Conservation (phyloP, 2,888 invertebrate genomes). For the Resseliella maxima region DNA sequence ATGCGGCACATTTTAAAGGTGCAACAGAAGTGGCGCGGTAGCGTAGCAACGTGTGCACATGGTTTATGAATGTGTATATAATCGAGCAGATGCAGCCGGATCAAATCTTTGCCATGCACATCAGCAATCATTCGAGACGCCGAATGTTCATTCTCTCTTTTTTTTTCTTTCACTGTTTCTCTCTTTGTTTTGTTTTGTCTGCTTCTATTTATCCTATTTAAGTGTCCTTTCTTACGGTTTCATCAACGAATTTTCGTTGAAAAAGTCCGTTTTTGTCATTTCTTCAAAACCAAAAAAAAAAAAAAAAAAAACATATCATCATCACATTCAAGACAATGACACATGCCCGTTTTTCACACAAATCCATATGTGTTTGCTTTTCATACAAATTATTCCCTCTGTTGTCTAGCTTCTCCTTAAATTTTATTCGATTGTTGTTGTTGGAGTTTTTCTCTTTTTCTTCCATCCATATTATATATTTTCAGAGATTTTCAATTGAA, state of each 20-base stretch:
- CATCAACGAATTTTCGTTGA: not conserved
- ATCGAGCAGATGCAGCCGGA: conserved; percentile 48
- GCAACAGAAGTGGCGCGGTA: conserved; percentile 40
- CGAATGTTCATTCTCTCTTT: not conserved
- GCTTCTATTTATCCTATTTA: not conserved
- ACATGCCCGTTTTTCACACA: conserved; percentile 7
- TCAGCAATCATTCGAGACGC: conserved; percentile 30
- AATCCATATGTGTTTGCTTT: not conserved
- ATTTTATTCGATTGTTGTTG: not conserved
- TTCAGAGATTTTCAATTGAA: conserved; percentile 14
- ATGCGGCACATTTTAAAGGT: conserved; percentile 35
- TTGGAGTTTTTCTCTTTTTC: not conserved
- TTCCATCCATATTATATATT: not conserved
- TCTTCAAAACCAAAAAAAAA: no score
- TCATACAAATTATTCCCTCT: not conserved
- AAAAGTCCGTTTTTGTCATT: conserved; percentile 3
- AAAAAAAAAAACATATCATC: not conserved
- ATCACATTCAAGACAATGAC: conserved; percentile 23
- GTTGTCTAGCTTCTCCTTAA: not conserved
- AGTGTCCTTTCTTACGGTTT: not conserved
- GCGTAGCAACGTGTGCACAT: conserved; percentile 34
- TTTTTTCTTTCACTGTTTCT: not conserved
- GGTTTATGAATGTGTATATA: conserved; percentile 19
- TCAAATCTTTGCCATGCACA: conserved; percentile 53
- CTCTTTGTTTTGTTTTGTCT: not conserved